Evolutionary conservation across 2,113 vertebrate genomes (phyloP).

Genomic region (Entelurus aequoreus): DNA sequence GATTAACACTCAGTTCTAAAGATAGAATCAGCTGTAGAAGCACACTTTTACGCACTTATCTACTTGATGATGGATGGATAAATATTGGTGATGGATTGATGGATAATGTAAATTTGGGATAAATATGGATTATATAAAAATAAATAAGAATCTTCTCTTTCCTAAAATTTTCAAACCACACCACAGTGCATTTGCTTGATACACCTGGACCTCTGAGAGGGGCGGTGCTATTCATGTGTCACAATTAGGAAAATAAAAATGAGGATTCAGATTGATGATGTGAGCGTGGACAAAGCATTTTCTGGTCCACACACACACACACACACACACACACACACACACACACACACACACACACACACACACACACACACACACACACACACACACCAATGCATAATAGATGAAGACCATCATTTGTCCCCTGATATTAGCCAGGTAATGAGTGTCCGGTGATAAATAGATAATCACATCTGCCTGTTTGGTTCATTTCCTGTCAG

Average conservation of each 20-base stretch:
- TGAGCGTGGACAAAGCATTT: not conserved
- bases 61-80: too few relatives aligned
- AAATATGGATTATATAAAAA: too few relatives aligned
- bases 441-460: slow-evolving; percentile 3
- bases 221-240: slow-evolving; percentile 8
- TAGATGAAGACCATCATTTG: slow-evolving; percentile 3
- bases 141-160: too few relatives aligned
- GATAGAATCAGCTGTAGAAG: too few relatives aligned
- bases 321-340: not conserved
- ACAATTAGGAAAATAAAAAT: slow-evolving; percentile 1
- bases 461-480: slow-evolving; percentile 11
- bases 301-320: not conserved
- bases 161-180: not conserved
- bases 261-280: not conserved
- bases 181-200: not conserved
- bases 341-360: not conserved
- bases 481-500: slow-evolving; percentile 20
- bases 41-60: too few relatives aligned
- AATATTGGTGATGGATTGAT: too few relatives aligned
- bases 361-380: not conserved
- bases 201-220: not conserved
- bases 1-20: too few relatives aligned
- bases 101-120: too few relatives aligned
- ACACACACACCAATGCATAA: not conserved
- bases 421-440: slow-evolving; percentile 6